phyloP scores from a whole-genome alignment of 2,888 invertebrate species.

The Diploptera punctata region DNA sequence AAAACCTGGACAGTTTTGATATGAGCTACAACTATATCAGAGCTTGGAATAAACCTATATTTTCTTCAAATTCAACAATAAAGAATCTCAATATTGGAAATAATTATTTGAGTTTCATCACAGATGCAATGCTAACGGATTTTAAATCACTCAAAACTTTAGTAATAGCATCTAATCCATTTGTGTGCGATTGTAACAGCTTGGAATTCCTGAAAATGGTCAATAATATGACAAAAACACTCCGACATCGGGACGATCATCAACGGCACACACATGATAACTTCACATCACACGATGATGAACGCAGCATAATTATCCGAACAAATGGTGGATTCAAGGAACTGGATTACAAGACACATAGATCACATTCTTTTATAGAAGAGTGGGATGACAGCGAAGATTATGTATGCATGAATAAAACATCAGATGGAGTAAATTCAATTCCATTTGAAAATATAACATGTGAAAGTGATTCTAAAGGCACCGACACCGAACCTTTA shows the following conservation, averaged over 20 bases:
- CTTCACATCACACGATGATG: background rate
- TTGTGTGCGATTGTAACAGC: constrained; percentile 64
- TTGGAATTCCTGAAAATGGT: constrained; percentile 54
- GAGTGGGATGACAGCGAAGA: constrained; percentile 46
- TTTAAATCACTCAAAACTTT: constrained; percentile 58
- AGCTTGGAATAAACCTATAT: constrained; percentile 60
- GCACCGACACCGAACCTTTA: background rate
- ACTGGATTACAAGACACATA: background rate
- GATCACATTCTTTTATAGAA: constrained; percentile 44
- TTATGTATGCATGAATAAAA: constrained; percentile 15
- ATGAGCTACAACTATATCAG: constrained; percentile 61
- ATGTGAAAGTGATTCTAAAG: background rate
- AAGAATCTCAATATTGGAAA: constrained; percentile 57
- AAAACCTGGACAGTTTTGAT: constrained; percentile 58
- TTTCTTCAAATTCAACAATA: constrained; percentile 56
- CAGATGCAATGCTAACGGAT: constrained; percentile 63
- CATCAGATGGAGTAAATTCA: background rate
- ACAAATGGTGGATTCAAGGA: background rate
- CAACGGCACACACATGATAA: background rate
- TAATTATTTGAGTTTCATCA: constrained; percentile 64
- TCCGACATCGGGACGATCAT: background rate
- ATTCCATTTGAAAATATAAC: background rate
- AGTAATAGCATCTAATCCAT: constrained; percentile 62
- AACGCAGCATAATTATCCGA: background rate
- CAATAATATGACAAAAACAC: constrained; percentile 45